Conservation (phyloP, 1,140 invertebrate genomes). For the Drosophila pseudoobscura region DNA sequence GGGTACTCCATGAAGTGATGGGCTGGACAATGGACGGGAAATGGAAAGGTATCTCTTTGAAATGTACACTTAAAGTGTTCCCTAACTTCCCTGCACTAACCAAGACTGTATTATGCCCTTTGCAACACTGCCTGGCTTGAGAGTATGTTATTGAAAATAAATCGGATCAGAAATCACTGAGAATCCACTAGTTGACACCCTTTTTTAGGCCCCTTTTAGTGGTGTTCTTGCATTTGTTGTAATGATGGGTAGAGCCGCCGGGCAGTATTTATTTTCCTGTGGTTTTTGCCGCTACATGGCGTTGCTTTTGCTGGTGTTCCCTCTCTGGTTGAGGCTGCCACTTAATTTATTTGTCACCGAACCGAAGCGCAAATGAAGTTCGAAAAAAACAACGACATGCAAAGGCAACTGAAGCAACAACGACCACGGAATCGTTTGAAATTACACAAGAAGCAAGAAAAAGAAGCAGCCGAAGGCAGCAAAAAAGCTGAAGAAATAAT, state of each 20-base stretch:
- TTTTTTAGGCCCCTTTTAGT: no score
- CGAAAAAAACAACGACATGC: slow-evolving; percentile 51
- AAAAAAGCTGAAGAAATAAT: slow-evolving; percentile 76
- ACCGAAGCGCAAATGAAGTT: slow-evolving; percentile 80
- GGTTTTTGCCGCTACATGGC: slow-evolving; percentile 15
- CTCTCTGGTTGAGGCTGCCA: slow-evolving; percentile 48
- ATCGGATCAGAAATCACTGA: background rate
- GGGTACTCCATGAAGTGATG: background rate
- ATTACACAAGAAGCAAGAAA: slow-evolving; percentile 48
- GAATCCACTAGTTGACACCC: slow-evolving; percentile 10
- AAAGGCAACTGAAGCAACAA: slow-evolving; percentile 42
- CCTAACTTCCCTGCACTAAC: no score
- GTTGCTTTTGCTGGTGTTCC: slow-evolving; percentile 3
- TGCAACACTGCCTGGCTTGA: no score
- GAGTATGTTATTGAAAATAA: background rate
- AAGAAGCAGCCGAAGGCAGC: slow-evolving; percentile 14
- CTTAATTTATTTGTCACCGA: slow-evolving; percentile 80
- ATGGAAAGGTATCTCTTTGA: no score
- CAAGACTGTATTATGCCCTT: no score
- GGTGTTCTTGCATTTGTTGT: slow-evolving; percentile 30
- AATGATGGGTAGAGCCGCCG: slow-evolving; percentile 47
- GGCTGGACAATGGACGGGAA: no score
- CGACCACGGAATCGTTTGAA: slow-evolving; percentile 62
- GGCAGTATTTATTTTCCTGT: slow-evolving; percentile 45
- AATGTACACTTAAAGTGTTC: no score